Percentiles rank a stretch among this genome's conserved stretches.
Evolutionary conservation across 2,113 vertebrate species (phyloP).

Genomic region (Centropus bengalensis): DNA sequence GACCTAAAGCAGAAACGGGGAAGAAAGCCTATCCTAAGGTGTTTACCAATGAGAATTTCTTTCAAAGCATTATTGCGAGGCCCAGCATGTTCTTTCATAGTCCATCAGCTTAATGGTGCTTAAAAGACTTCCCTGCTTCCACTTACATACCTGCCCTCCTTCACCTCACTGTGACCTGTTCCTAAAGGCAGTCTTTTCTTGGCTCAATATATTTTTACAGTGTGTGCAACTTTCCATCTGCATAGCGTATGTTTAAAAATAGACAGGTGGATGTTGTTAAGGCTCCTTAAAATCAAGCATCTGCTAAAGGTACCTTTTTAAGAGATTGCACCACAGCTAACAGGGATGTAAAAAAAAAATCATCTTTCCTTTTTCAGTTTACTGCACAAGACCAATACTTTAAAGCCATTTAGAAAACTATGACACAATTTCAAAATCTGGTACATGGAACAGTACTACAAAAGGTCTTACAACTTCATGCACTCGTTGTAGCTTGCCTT

Average conservation of each 20-base stretch:
- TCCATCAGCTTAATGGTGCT: constrained; percentile 39
- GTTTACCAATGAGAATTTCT: neutral
- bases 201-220: constrained; percentile 32
- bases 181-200: constrained; percentile 37
- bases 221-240: constrained; percentile 56
- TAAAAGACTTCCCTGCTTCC: constrained; percentile 48
- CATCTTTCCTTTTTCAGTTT: neutral
- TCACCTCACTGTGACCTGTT: constrained; percentile 46
- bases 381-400: neutral
- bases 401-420: constrained; percentile 2
- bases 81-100: constrained; percentile 10
- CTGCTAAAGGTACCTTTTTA: constrained; percentile 33
- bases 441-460: neutral
- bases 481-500: neutral
- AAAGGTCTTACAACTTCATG: neutral
- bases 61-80: neutral
- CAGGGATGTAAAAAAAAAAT: neutral
- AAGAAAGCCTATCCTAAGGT: neutral
- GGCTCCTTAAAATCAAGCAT: constrained; percentile 27
- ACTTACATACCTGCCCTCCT: constrained; percentile 42
- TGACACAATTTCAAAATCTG: neutral
- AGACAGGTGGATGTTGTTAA: constrained; percentile 63
- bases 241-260: constrained; percentile 48
- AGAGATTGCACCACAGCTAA: neutral
- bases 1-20: neutral